Percentiles rank a stretch among this genome's conserved stretches.
phyloP scores from a whole-genome alignment of 2,888 invertebrate genomes.

The Trissolcus japonicus region DNA sequence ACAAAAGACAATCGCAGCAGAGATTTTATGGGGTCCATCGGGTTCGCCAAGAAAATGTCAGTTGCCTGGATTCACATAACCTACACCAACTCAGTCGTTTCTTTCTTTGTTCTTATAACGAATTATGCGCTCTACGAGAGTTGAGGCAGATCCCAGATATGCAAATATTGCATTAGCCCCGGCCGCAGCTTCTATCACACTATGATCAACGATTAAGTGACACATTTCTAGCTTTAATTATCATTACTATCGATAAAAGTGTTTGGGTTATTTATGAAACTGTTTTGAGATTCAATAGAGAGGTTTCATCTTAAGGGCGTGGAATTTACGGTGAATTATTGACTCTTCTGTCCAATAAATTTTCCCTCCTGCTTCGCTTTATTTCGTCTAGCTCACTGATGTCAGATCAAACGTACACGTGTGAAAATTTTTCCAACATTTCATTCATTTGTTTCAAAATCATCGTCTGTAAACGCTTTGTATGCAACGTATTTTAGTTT shows the following conservation, averaged over 20 bases:
- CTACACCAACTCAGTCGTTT: constrained; percentile 43
- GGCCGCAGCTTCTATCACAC: constrained; percentile 23
- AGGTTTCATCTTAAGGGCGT: no score
- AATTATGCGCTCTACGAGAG: constrained; percentile 32
- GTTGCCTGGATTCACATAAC: constrained; percentile 46
- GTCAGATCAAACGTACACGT: no score
- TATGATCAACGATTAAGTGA: constrained; percentile 38
- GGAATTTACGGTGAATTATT: no score
- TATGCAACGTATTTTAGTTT: no score
- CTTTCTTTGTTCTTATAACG: constrained; percentile 46
- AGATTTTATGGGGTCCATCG: constrained; percentile 54
- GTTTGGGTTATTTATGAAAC: constrained; percentile 36
- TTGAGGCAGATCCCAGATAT: constrained; percentile 41
- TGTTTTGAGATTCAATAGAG: no score
- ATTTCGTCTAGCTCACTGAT: no score
- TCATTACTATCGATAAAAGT: constrained; percentile 32
- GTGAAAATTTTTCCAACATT: no score
- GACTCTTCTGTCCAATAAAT: no score
- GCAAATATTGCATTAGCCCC: constrained; percentile 52
- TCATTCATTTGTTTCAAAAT: no score
- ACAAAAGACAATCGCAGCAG: constrained; percentile 46
- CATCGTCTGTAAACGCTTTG: no score
- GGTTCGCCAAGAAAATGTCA: constrained; percentile 56
- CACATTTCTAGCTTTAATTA: constrained; percentile 39
- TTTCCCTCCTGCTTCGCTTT: not conserved